Percentiles rank a stretch among this genome's conserved stretches.
Evolutionary conservation across 2,888 invertebrate species (phyloP).

Genomic region (Gortyna flavago): DNA sequence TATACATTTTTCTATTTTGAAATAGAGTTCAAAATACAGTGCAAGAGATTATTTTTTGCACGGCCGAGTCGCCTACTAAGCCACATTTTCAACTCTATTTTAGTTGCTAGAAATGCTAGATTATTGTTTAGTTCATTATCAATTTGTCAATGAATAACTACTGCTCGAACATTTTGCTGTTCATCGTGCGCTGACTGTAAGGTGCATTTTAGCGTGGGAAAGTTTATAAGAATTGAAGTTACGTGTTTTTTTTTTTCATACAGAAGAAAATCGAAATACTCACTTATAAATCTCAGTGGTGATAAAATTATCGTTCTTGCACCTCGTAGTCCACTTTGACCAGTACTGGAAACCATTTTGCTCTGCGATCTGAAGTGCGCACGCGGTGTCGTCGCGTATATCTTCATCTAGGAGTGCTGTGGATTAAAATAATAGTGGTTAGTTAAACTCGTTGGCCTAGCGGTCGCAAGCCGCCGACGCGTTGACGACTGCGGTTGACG

Average conservation of each 20-base stretch:
- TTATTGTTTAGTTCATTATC: neutral
- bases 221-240: neutral
- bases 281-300: constrained; percentile 86
- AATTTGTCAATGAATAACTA: neutral
- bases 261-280: constrained; percentile 58
- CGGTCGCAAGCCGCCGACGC: too few relatives aligned
- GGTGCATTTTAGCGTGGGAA: neutral
- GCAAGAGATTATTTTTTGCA: neutral
- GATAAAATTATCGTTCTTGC: constrained; percentile 83
- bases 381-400: constrained; percentile 84
- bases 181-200: too few relatives aligned
- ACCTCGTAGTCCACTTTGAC: constrained; percentile 82
- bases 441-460: too few relatives aligned
- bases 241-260: neutral
- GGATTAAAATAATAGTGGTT: neutral
- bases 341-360: constrained; percentile 86
- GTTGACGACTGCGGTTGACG: too few relatives aligned
- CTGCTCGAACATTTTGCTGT: neutral
- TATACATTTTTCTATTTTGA: neutral
- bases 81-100: neutral
- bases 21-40: neutral
- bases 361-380: constrained; percentile 82
- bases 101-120: too few relatives aligned
- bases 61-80: too few relatives aligned
- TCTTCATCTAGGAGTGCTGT: constrained; percentile 85